Conservation (phyloP, 2,888 invertebrate species). For the Oscheius sp. region DNA sequence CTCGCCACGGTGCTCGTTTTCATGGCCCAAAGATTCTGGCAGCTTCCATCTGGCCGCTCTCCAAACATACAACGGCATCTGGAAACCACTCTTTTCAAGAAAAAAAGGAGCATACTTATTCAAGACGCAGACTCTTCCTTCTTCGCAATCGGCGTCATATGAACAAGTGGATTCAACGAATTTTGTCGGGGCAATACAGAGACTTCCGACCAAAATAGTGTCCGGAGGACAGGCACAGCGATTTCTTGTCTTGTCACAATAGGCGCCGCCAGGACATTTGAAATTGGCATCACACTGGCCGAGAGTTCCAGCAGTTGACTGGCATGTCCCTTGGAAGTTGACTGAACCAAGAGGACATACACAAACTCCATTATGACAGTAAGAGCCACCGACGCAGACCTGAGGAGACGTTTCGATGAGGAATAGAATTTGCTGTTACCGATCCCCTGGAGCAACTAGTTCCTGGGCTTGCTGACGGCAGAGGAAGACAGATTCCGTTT, state of each 20-base stretch:
- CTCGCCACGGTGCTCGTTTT: not conserved
- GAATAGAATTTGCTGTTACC: not conserved
- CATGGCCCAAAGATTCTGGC: conserved; percentile 33
- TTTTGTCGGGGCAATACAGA: conserved; percentile 39
- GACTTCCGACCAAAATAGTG: conserved; percentile 62
- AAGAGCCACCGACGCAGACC: conserved; percentile 61
- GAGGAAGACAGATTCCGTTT: conserved; percentile 39
- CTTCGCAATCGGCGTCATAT: conserved; percentile 40
- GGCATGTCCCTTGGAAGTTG: conserved; percentile 49
- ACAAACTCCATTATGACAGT: conserved; percentile 56
- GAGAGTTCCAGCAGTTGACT: conserved; percentile 43
- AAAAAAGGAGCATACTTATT: conserved; percentile 23
- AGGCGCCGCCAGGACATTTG: conserved; percentile 60
- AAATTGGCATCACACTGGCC: conserved; percentile 53
- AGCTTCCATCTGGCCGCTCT: conserved; percentile 37
- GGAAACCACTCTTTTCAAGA: not conserved
- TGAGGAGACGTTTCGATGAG: too few species aligned
- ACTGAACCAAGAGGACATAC: conserved; percentile 59
- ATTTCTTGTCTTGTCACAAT: conserved; percentile 52
- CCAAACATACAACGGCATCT: conserved; percentile 48
- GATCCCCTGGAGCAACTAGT: conserved; percentile 39
- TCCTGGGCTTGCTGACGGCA: conserved; percentile 58
- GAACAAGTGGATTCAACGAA: conserved; percentile 25
- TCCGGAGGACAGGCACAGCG: conserved; percentile 63
- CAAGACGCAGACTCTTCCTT: conserved; percentile 39